These are phyloP conservation scores for Porites cylindrica DNA, from an alignment of 92 coral and sea anemone genomes.

Conservation along the genomic window DNA sequence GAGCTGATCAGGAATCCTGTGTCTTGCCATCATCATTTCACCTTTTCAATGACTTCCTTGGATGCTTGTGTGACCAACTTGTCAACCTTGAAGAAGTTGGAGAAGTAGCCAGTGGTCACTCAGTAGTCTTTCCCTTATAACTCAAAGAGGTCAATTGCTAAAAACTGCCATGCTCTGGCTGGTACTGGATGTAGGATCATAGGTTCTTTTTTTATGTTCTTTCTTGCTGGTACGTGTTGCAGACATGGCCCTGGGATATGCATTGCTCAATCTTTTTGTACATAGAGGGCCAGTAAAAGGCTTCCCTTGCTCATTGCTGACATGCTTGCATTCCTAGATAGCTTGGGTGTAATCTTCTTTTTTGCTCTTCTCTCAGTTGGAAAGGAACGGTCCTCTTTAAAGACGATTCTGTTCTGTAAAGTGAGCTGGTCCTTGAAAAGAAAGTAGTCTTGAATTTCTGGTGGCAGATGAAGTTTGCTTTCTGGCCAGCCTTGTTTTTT, in stretches of 20 bases:
- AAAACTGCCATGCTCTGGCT: conserved; percentile 18
- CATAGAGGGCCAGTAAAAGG: conserved; percentile 1
- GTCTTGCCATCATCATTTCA: conserved; percentile 25
- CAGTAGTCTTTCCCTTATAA: conserved; percentile 14
- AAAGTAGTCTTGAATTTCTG: neutral
- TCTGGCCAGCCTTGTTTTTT: too few relatives aligned
- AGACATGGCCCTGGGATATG: neutral
- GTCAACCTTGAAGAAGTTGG: conserved; percentile 26
- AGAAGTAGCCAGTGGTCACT: neutral
- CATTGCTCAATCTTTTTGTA: neutral
- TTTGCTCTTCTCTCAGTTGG: too few relatives aligned
- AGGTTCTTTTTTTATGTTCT: neutral
- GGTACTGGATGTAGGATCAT: conserved; percentile 12
- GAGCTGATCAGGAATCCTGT: conserved; percentile 2
- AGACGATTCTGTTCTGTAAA: neutral
- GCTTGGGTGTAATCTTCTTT: too few relatives aligned
- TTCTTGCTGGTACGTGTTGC: neutral
- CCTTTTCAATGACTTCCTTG: conserved; percentile 26
- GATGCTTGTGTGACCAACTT: conserved; percentile 6
- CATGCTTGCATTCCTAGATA: too few relatives aligned
- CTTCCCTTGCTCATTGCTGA: neutral
- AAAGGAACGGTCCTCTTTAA: neutral
- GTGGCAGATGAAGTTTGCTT: neutral
- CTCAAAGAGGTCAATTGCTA: conserved; percentile 19
- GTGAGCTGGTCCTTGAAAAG: neutral